phyloP scores from a whole-genome alignment of 2,888 invertebrate genomes.

The Adelphocoris suturalis region DNA sequence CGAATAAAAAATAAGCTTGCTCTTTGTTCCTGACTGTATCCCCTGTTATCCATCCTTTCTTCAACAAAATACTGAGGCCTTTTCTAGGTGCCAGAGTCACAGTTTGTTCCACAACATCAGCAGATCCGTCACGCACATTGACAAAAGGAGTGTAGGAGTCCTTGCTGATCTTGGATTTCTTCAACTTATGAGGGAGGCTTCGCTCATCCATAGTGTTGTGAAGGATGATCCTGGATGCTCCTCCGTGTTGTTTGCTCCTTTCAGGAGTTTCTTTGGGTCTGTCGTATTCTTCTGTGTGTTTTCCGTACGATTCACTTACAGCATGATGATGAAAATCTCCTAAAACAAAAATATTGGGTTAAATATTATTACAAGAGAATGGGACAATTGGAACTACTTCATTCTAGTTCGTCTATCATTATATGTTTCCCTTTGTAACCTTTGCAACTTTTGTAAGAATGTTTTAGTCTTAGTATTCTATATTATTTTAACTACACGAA shows the following conservation, averaged over 20 bases:
- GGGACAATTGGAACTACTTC: too few relatives aligned
- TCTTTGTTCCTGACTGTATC: not conserved
- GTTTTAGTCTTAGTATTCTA: too few relatives aligned
- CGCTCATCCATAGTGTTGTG: not conserved
- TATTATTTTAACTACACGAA: too few relatives aligned
- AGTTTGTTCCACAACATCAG: not conserved
- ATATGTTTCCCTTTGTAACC: too few relatives aligned
- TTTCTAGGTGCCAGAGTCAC: not conserved
- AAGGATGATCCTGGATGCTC: not conserved
- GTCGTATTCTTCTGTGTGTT: too few relatives aligned
- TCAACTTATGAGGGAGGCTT: not conserved
- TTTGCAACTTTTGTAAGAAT: too few relatives aligned
- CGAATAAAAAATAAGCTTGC: slow-evolving; percentile 1
- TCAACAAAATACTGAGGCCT: not conserved
- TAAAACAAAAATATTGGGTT: not conserved
- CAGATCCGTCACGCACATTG: not conserved
- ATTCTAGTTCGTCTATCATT: too few relatives aligned
- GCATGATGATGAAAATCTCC: not conserved
- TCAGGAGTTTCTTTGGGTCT: not conserved
- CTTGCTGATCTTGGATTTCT: not conserved
- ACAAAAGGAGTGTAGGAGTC: not conserved
- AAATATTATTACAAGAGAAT: not conserved
- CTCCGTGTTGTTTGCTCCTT: not conserved
- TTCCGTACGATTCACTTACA: not conserved
- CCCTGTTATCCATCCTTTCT: not conserved